Conservation (phyloP, 2,888 invertebrate genomes). For the Aporophyla nigra region DNA sequence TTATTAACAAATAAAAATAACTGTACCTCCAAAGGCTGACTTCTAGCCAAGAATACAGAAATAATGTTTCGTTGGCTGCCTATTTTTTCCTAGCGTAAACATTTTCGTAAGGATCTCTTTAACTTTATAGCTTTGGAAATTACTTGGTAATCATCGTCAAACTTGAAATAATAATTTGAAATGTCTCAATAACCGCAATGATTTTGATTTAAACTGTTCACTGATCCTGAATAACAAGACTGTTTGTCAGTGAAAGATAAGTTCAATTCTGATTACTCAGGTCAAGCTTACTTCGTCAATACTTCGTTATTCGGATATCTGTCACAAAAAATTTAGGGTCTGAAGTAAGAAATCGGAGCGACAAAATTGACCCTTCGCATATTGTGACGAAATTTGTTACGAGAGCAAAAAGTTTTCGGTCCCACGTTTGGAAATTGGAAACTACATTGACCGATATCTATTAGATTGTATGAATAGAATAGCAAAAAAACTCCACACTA, state of each 20-base stretch:
- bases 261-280: slow-evolving; percentile 29
- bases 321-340: slow-evolving; percentile 18
- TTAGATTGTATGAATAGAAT: slow-evolving; percentile 21
- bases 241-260: neutral
- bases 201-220: slow-evolving; percentile 6
- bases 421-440: slow-evolving; percentile 34
- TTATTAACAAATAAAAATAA: no score
- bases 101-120: neutral
- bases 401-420: slow-evolving; percentile 40
- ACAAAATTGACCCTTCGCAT: slow-evolving; percentile 43
- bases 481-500: no score
- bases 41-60: neutral
- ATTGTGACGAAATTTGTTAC: slow-evolving; percentile 39
- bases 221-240: neutral
- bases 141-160: neutral
- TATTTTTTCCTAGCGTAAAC: neutral
- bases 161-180: neutral
- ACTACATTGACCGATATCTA: slow-evolving; percentile 20
- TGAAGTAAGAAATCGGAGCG: slow-evolving; percentile 25
- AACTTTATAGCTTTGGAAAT: neutral
- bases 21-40: no score
- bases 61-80: neutral
- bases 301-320: slow-evolving; percentile 34
- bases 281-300: slow-evolving; percentile 34
- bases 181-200: neutral